A percentile compares a stretch with the other conserved stretches of the same genome.
Evolutionary conservation across 1,140 invertebrate species (phyloP).

Genomic region (Philotrypesis tridentata): DNA sequence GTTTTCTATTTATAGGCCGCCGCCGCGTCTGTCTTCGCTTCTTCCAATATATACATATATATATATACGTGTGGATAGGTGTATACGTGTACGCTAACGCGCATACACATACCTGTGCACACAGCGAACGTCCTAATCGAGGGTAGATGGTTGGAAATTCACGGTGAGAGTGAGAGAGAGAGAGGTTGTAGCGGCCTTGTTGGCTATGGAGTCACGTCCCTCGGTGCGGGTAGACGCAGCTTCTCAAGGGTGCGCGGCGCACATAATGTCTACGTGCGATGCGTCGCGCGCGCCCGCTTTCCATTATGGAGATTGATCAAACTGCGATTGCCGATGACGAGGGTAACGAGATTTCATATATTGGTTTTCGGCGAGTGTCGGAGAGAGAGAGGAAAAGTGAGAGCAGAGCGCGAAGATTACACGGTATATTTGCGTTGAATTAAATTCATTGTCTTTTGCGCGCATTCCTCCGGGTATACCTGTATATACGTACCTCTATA

Average conservation of each 20-base stretch:
- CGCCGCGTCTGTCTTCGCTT: not conserved
- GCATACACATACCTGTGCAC: too few species aligned
- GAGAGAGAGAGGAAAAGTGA: too few species aligned
- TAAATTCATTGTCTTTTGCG: too few species aligned
- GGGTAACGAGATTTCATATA: too few species aligned
- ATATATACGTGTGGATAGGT: too few species aligned
- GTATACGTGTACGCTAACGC: too few species aligned
- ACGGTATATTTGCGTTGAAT: too few species aligned
- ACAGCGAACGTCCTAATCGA: not conserved
- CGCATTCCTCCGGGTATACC: too few species aligned
- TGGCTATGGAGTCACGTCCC: not conserved
- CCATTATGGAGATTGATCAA: not conserved
- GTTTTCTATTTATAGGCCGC: conserved; percentile 46
- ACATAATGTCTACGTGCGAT: not conserved
- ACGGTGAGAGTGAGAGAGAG: too few species aligned
- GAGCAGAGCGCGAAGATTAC: too few species aligned
- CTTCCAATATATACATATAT: not conserved
- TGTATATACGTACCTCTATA: too few species aligned
- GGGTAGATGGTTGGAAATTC: not conserved
- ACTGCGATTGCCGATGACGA: not conserved
- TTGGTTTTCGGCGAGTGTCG: too few species aligned
- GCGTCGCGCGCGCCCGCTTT: not conserved
- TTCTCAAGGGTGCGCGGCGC: not conserved
- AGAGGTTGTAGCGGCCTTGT: not conserved
- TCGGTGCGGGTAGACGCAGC: not conserved